phyloP scores from a whole-genome alignment of 2,113 vertebrate species.

The Crotalus tigris region DNA sequence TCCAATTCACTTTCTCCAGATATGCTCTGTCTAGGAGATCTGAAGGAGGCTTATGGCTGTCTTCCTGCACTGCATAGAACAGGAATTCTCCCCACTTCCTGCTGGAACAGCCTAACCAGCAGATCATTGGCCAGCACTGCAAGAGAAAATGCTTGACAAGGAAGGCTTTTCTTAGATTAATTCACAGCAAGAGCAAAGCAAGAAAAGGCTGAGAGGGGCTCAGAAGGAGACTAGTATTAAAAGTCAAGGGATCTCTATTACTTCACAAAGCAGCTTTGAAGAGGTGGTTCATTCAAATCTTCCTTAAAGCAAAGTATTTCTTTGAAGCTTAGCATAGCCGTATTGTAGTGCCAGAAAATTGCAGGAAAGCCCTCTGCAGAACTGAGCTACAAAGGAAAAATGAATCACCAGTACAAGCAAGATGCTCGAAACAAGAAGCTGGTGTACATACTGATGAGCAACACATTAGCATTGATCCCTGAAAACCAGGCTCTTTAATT shows the following conservation, averaged over 20 bases:
- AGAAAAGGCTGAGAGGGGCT: background rate
- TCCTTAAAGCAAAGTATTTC: background rate
- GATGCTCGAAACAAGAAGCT: background rate
- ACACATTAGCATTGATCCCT: background rate
- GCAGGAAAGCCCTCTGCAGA: slow-evolving; percentile 26
- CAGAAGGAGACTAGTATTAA: background rate
- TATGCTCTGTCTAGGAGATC: background rate
- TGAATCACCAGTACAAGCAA: slow-evolving; percentile 18
- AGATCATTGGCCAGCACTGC: background rate
- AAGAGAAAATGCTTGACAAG: background rate
- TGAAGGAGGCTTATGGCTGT: background rate
- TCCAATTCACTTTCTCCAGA: background rate
- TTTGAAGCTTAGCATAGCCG: background rate
- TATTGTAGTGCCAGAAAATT: slow-evolving; percentile 25
- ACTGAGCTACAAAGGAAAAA: slow-evolving; percentile 25
- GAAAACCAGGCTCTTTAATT: background rate
- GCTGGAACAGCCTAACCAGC: background rate
- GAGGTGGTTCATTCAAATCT: background rate
- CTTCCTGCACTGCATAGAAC: background rate
- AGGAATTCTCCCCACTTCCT: background rate
- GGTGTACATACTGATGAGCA: background rate
- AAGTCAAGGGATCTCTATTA: background rate
- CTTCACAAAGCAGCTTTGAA: background rate
- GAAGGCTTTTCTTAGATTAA: background rate
- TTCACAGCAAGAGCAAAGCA: background rate